These are phyloP conservation scores for Myiozetetes cayanensis DNA, from an alignment of 2,113 vertebrate species.

Conservation along the genomic window DNA sequence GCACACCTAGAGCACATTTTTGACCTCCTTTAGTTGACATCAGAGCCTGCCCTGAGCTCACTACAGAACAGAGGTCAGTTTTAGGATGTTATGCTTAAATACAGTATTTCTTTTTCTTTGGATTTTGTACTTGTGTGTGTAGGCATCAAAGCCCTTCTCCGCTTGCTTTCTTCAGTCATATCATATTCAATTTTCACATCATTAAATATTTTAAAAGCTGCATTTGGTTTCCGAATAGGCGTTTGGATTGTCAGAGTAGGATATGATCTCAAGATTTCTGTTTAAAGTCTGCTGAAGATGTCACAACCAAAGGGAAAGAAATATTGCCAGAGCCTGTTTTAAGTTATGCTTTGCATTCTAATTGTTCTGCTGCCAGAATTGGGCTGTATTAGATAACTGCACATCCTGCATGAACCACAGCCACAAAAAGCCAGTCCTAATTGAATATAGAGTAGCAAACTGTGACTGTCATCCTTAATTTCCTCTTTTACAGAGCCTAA, in stretches of 20 bases:
- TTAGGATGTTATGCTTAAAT: not conserved
- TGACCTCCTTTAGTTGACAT: not conserved
- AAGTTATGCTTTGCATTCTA: not conserved
- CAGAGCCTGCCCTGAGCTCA: not conserved
- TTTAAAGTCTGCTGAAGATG: not conserved
- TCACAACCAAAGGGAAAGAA: not conserved
- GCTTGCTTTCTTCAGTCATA: not conserved
- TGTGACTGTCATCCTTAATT: slow-evolving; percentile 15
- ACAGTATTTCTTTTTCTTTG: not conserved
- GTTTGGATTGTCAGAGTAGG: not conserved
- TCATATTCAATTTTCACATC: not conserved
- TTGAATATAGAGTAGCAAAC: slow-evolving; percentile 22
- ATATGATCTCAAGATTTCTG: not conserved
- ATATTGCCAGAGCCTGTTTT: not conserved
- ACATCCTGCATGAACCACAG: not conserved
- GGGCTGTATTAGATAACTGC: not conserved
- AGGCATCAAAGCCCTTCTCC: not conserved
- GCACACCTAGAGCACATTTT: not conserved
- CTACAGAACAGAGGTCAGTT: not conserved
- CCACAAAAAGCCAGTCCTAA: not conserved
- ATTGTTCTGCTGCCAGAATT: slow-evolving; percentile 1
- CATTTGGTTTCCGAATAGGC: not conserved
- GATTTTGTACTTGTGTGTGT: not conserved
- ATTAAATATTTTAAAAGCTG: not conserved
- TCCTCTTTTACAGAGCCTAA: not conserved